A percentile compares a stretch with the other conserved stretches of the same genome.
Conservation (phyloP, 2,888 invertebrate genomes). For the Papilio gigon region DNA sequence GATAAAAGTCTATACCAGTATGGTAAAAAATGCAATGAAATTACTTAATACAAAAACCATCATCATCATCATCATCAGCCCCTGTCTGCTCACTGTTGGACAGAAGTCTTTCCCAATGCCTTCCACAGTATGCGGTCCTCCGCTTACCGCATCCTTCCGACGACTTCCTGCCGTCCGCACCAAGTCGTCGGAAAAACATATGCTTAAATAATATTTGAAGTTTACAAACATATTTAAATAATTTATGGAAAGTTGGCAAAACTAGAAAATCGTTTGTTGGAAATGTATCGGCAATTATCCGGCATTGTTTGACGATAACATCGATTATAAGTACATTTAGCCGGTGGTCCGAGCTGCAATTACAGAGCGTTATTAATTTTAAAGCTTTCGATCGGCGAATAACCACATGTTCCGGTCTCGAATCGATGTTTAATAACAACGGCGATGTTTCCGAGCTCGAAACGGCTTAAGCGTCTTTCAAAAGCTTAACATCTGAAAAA, state of each 20-base stretch:
- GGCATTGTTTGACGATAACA: constrained; percentile 50
- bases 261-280: constrained; percentile 47
- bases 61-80: no score
- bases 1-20: background rate
- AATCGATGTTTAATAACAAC: constrained; percentile 64
- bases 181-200: no score
- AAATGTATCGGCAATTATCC: constrained; percentile 51
- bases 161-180: no score
- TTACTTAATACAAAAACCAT: no score
- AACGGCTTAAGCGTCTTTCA: constrained; percentile 53
- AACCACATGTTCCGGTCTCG: constrained; percentile 61
- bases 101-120: no score
- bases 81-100: no score
- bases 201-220: no score
- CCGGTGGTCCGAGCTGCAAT: constrained; percentile 62
- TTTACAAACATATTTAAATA: no score
- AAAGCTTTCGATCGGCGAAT: constrained; percentile 56
- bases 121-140: no score
- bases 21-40: no score
- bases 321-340: constrained; percentile 57
- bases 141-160: no score
- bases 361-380: constrained; percentile 52
- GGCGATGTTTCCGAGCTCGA: constrained; percentile 53
- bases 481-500: constrained; percentile 71
- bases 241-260: constrained; percentile 29